Evolutionary conservation across 2,113 vertebrate genomes (phyloP), one percentile per base, ranked within the genome.

Genomic region (Argyrosomus japonicus): DNA sequence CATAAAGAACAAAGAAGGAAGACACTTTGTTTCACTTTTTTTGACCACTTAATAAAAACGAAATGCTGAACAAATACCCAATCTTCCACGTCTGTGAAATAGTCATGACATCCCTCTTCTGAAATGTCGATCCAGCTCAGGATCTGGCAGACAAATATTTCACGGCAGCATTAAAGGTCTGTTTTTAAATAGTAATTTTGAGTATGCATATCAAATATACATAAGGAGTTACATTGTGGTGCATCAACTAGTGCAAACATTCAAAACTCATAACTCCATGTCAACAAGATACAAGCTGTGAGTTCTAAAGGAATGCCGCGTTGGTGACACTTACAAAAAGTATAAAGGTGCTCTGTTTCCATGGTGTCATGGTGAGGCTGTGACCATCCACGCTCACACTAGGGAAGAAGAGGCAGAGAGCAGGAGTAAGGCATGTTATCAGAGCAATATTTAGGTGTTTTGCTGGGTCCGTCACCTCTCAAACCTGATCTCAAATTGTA

Each of bases 61-160:
- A 23, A 23, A 56, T 6, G 8, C 56, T 23, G 6, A 69, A 57
- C 11, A 65, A 2, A 3, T 82, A 90, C 89, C 81, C 6, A 67
- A 0, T 1, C 0, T 0, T 6, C 0, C 0, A 9, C 0, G 0
- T 1, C 7, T 40, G 36, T 10, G 1, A 88, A 77, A 3, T 86
- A 12, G 0, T 87, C 53, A 0, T 0, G 0, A n/a, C 84, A 90
- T 0, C 0, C 0, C 21, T 8, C 15, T 13, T 68, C 0, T 19
- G 86, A 68, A 6, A 27, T 11, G 23, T 54, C 0, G 2, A 80
- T 19, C 15, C 0, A 19, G 32, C 25, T 21, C 47, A 82, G 18
- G 32, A 75, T 3, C 89, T 90, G 25, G 6, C 21, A 68, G 61
- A 69, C 15, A 47, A 29, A 25, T 6, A 23, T 3, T 1, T 11